These are phyloP conservation scores for Trachelus tabidus DNA, from an alignment of 2,888 invertebrate genomes.

Conservation along the genomic window DNA sequence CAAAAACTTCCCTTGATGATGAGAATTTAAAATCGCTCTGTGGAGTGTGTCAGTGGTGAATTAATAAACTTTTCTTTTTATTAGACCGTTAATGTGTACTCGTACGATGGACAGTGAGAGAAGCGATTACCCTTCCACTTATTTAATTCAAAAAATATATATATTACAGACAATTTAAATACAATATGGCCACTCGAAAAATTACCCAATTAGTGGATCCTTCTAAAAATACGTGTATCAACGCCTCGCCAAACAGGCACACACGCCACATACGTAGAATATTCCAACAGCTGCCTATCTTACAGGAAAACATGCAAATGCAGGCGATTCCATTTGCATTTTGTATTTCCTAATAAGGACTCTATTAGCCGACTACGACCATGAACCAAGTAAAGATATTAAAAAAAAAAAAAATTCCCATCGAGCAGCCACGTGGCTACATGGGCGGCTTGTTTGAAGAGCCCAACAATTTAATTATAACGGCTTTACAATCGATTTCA, in stretches of 20 bases:
- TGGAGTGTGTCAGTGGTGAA: not conserved
- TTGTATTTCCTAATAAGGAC: not conserved
- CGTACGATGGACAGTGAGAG: not conserved
- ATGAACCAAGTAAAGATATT: not conserved
- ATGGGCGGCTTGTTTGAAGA: too few relatives aligned
- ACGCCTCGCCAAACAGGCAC: not conserved
- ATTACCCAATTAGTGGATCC: not conserved
- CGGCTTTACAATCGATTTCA: too few relatives aligned
- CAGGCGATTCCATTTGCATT: not conserved
- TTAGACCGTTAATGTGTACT: too few relatives aligned
- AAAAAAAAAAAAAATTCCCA: too few relatives aligned
- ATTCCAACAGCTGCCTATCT: not conserved
- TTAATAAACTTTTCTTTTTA: not conserved
- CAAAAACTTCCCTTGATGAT: slow-evolving; percentile 14
- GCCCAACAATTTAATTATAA: too few relatives aligned
- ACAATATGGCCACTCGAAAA: not conserved
- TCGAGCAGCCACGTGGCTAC: too few relatives aligned
- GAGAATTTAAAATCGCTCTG: not conserved
- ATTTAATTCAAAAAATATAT: not conserved
- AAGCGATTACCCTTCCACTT: not conserved
- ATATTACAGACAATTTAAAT: not conserved
- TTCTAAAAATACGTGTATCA: not conserved
- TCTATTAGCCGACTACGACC: not conserved
- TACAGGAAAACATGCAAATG: not conserved
- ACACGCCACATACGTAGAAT: not conserved